phyloP scores from a whole-genome alignment of 37 sponge, comb jelly and placozoan species.

The Lycopodina hypogea region DNA sequence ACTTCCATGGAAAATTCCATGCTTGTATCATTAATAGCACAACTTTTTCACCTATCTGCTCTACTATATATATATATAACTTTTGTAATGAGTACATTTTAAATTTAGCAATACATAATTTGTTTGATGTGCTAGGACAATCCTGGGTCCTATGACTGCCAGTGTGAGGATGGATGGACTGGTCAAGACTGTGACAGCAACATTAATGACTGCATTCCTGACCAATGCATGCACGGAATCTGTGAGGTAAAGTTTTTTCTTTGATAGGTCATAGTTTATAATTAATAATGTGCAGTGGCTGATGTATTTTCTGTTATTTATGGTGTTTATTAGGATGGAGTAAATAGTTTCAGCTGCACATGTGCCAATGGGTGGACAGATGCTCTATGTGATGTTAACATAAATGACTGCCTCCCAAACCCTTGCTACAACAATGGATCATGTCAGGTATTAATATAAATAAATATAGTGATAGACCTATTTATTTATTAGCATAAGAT shows the following conservation, averaged over 20 bases:
- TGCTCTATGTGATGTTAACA: constrained; percentile 33
- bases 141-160: no score
- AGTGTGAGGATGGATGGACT: no score
- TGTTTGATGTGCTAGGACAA: no score
- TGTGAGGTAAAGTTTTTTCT: not conserved
- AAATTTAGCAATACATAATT: no score
- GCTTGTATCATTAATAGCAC: no score
- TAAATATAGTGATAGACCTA: no score
- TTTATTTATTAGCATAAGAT: no score
- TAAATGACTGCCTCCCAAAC: constrained; percentile 36
- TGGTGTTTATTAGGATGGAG: not conserved
- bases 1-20: no score
- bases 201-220: constrained; percentile 53
- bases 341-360: not conserved
- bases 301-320: not conserved
- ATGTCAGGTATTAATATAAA: constrained; percentile 26
- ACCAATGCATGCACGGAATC: constrained; percentile 57
- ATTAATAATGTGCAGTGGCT: not conserved
- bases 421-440: not conserved
- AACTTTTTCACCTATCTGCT: no score
- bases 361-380: constrained; percentile 50
- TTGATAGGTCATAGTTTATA: not conserved
- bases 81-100: no score
- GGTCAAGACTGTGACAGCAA: no score
- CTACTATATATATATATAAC: no score